Conservation (phyloP, 1,140 invertebrate genomes). For the Orchestia grillus region DNA sequence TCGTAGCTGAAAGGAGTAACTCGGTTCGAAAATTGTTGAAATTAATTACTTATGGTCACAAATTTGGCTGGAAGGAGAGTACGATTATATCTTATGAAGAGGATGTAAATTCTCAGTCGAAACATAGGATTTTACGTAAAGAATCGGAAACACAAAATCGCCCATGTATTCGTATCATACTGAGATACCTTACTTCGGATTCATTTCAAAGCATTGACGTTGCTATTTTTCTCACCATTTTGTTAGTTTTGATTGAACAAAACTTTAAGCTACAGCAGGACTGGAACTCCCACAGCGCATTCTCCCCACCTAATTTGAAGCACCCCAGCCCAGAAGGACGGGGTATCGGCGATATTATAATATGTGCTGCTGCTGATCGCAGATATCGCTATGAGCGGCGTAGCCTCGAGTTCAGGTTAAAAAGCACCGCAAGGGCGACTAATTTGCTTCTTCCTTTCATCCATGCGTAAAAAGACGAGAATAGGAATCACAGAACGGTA, state of each 20-base stretch:
- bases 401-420: neutral
- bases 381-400: neutral
- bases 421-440: neutral
- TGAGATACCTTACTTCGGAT: neutral
- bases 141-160: too few relatives aligned
- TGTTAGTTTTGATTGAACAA: neutral
- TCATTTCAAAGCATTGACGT: neutral
- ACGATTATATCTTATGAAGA: too few relatives aligned
- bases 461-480: neutral
- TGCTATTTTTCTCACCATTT: neutral
- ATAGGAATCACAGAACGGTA: neutral
- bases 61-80: too few relatives aligned
- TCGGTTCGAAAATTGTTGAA: too few relatives aligned
- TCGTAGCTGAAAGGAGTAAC: too few relatives aligned
- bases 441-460: conserved; percentile 19
- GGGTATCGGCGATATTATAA: neutral
- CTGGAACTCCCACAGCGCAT: neutral
- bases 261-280: neutral
- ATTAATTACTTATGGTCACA: too few relatives aligned
- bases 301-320: neutral
- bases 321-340: neutral
- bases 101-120: too few relatives aligned
- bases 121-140: too few relatives aligned
- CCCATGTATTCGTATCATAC: too few relatives aligned
- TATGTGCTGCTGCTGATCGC: neutral